phyloP scores from a whole-genome alignment of 2,113 vertebrate species.

The Pantherophis guttatus region DNA sequence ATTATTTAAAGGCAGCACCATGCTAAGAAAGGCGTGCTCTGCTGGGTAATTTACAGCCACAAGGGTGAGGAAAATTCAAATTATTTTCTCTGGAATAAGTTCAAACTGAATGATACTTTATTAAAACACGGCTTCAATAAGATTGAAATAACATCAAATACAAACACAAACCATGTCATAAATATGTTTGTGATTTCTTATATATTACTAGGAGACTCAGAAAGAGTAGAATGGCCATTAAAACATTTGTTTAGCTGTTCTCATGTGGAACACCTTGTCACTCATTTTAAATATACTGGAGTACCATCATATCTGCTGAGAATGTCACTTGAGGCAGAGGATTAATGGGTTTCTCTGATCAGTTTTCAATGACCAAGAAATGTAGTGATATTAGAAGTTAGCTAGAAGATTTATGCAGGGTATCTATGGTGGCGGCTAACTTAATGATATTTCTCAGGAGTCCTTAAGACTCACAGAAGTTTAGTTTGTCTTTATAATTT shows the following conservation, averaged over 20 bases:
- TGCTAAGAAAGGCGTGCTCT: neutral
- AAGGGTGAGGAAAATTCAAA: conserved; percentile 1
- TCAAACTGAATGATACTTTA: conserved; percentile 9
- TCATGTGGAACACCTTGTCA: neutral
- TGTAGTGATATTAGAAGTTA: neutral
- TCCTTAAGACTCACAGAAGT: neutral
- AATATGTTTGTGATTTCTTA: conserved; percentile 35
- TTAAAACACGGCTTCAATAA: conserved; percentile 27
- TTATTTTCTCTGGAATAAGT: conserved; percentile 17
- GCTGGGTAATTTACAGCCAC: conserved; percentile 2
- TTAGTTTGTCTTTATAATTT: neutral
- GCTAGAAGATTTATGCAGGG: neutral
- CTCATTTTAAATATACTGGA: neutral
- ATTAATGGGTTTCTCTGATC: neutral
- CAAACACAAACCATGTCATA: conserved; percentile 40
- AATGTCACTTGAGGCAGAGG: neutral
- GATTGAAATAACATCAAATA: conserved; percentile 39
- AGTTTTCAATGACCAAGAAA: neutral
- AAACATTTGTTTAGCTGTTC: conserved; percentile 17
- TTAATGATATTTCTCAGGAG: neutral
- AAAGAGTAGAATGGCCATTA: conserved; percentile 30
- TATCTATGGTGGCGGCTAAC: neutral
- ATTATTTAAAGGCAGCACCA: neutral
- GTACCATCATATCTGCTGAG: neutral
- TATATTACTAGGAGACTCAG: conserved; percentile 32